Evolutionary conservation across 1,140 invertebrate genomes (phyloP).

Genomic region (Drosophila mauritiana): DNA sequence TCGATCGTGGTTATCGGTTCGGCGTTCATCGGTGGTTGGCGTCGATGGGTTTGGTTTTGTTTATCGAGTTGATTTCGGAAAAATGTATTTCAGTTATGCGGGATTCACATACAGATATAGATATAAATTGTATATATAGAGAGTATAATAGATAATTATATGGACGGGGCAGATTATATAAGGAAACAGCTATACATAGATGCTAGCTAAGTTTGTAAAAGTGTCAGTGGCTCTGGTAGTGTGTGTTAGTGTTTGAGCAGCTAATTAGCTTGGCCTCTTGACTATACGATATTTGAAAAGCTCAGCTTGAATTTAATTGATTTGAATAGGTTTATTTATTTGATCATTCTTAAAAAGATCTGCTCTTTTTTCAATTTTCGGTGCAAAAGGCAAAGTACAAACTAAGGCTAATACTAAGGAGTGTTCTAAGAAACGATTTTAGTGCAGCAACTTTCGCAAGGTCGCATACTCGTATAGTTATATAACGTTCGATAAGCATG

Average conservation of each 20-base stretch:
- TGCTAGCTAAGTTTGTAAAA: constrained; percentile 40
- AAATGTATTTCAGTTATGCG: constrained; percentile 72
- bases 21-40: constrained; percentile 17
- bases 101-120: constrained; percentile 42
- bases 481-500: constrained; percentile 48
- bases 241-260: constrained; percentile 58
- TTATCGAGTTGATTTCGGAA: constrained; percentile 55
- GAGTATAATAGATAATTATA: constrained; percentile 15
- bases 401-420: constrained; percentile 64
- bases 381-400: constrained; percentile 65
- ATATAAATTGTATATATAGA: constrained; percentile 8
- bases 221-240: constrained; percentile 30
- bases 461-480: constrained; percentile 48
- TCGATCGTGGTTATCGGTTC: constrained; percentile 6
- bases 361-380: constrained; percentile 20
- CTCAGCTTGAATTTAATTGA: constrained; percentile 29
- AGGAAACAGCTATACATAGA: constrained; percentile 30
- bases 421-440: constrained; percentile 59
- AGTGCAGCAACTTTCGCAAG: constrained; percentile 53
- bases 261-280: constrained; percentile 69
- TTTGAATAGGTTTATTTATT: neutral
- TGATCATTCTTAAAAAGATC: constrained; percentile 16
- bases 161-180: constrained; percentile 10
- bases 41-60: constrained; percentile 48
- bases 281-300: constrained; percentile 33